A percentile compares a stretch with the other conserved stretches of the same genome.
Evolutionary conservation across 2,113 vertebrate species (phyloP).

Genomic region (Cyprinodon variegatus): DNA sequence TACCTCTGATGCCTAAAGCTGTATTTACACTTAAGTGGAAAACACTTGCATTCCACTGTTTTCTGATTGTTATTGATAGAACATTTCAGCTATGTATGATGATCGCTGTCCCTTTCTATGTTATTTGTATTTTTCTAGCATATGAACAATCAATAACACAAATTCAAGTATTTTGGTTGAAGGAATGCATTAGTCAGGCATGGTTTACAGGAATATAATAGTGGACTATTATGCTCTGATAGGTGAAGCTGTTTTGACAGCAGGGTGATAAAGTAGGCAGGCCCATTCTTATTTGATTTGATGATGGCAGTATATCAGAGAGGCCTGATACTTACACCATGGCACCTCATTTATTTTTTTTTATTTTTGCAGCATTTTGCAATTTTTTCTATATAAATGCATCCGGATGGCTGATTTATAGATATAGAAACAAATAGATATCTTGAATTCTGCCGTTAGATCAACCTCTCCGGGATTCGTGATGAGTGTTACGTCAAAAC

Average conservation of each 20-base stretch:
- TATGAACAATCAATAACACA: neutral
- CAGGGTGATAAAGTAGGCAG: conserved; percentile 23
- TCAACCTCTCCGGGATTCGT: conserved; percentile 5
- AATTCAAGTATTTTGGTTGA: neutral
- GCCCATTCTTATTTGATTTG: conserved; percentile 52
- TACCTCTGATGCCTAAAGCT: neutral
- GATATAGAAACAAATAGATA: no score
- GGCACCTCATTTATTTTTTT: conserved; percentile 6
- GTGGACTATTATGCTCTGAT: neutral
- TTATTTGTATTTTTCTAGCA: neutral
- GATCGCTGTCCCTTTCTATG: neutral
- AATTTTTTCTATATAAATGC: neutral
- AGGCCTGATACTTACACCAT: conserved; percentile 42
- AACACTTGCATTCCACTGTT: neutral
- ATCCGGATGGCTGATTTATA: neutral
- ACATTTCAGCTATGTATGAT: neutral
- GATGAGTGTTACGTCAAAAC: conserved; percentile 37
- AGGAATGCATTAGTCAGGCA: neutral
- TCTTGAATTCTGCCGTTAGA: neutral
- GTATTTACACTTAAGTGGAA: neutral
- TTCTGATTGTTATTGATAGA: neutral
- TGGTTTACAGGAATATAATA: neutral
- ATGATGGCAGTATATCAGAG: conserved; percentile 60
- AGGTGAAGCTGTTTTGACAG: conserved; percentile 44
- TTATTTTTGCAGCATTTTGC: no score